Evolutionary conservation across 1,140 invertebrate species (phyloP).

Genomic region (Hesperophylax magnus): DNA sequence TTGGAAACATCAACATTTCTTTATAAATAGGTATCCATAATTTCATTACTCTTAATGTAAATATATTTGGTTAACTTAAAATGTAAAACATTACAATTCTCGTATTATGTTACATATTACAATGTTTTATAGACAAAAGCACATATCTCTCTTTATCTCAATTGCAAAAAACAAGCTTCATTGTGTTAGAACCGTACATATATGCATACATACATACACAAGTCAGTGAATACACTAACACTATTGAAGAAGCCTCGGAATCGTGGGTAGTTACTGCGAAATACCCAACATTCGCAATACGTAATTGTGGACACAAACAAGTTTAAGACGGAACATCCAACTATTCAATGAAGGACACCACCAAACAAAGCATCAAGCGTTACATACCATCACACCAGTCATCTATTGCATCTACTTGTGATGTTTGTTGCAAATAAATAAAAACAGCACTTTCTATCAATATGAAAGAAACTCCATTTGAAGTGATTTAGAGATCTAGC

Average conservation of each 20-base stretch:
- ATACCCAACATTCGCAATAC: constrained; percentile 16
- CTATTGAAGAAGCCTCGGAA: constrained; percentile 9
- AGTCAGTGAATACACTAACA: constrained; percentile 2
- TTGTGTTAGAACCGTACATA: constrained; percentile 37
- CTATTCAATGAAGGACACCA: too few species aligned
- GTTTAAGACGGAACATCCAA: constrained; percentile 17
- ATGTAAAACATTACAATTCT: constrained; percentile 44
- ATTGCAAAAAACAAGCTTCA: constrained; percentile 46
- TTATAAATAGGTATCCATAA: constrained; percentile 45
- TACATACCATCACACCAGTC: too few species aligned
- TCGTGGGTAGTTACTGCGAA: not conserved
- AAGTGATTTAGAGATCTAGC: too few species aligned
- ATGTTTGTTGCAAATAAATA: constrained; percentile 10
- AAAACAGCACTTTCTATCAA: not conserved
- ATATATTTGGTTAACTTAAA: constrained; percentile 44
- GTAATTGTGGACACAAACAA: not conserved
- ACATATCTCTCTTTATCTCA: constrained; percentile 36
- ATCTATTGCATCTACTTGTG: too few species aligned
- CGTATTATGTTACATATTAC: constrained; percentile 43
- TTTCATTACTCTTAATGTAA: constrained; percentile 39
- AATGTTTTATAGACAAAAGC: constrained; percentile 39
- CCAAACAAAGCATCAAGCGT: too few species aligned
- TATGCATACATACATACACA: constrained; percentile 1
- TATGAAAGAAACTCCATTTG: not conserved
- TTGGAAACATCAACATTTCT: constrained; percentile 52